Base-by-base conservation (phyloP, 2,888 invertebrate species). In the Lissocephala sabroskyi region DNA sequence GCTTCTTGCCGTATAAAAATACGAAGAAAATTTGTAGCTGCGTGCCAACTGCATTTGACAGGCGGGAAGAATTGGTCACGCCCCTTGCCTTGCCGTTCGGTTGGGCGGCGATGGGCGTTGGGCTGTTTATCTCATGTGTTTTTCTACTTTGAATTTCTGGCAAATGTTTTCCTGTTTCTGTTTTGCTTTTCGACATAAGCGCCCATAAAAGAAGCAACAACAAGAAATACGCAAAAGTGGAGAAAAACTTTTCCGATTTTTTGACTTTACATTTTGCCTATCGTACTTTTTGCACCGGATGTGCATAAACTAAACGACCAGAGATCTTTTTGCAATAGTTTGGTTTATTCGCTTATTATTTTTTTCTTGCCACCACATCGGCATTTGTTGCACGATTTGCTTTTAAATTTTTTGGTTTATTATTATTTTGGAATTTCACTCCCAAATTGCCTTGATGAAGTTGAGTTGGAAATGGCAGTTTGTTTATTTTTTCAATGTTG, bases 281-380 rank as follows among this genome's bases (percentile, higher is more conserved):
- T 19, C 13, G 26, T 39, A 10, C 37, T 40, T 17, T 26, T 26
- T 30, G 16, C 35, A 45, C 44, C 44, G 40, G 43, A 53, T 59
- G n/a, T n/a, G 60, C 58, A 64, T 68, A 76, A 68, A 71, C 58
- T 66, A 52, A 54, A 52, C 70, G 52, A 59, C 56, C 59, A 60
- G 65, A 76, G 74, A 59, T n/a, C n/a, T n/a, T n/a, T n/a, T n/a
- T n/a, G n/a, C n/a, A n/a, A n/a, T n/a, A n/a, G n/a, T n/a, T n/a
- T n/a, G n/a, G n/a, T n/a, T n/a, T n/a, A n/a, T n/a, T n/a, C n/a
- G n/a, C n/a, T n/a, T n/a, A n/a, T n/a, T n/a, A n/a, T n/a, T n/a
- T n/a, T n/a, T n/a, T n/a, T n/a, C n/a, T n/a, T n/a, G n/a, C n/a
- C n/a, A n/a, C n/a, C n/a, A n/a, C n/a, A n/a, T n/a, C n/a, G n/a